Percentiles rank a stretch among this genome's conserved stretches.
These are phyloP conservation scores for Brachionichthys hirsutus DNA, from an alignment of 2,113 vertebrate genomes.

Conservation along the genomic window DNA sequence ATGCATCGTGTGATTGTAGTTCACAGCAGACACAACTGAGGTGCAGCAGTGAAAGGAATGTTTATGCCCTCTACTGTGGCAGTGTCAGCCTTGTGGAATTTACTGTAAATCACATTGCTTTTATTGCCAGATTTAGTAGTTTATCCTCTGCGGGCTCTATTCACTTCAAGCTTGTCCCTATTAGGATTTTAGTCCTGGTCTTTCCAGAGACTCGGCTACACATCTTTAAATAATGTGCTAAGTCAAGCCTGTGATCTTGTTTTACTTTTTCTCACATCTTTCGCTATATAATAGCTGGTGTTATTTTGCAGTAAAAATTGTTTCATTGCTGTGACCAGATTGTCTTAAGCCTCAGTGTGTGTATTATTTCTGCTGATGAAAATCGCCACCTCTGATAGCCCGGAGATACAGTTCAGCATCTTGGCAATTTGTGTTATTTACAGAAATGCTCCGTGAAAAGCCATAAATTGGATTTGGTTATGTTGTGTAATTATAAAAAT, in stretches of 20 bases:
- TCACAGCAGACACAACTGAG: constrained; percentile 93
- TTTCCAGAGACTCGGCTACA: constrained; percentile 95
- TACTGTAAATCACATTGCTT: constrained; percentile 99
- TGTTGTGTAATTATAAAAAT: constrained; percentile 34
- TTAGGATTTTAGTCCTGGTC: constrained; percentile 97
- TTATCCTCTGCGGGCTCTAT: constrained; percentile 99
- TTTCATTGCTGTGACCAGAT: constrained; percentile 84
- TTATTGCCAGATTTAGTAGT: constrained; percentile 99
- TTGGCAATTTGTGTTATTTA: constrained; percentile 43
- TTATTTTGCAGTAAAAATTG: constrained; percentile 85
- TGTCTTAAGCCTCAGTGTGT: constrained; percentile 84
- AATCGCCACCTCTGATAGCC: constrained; percentile 31
- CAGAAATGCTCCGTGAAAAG: constrained; percentile 37
- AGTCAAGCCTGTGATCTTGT: constrained; percentile 95
- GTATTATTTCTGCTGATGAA: constrained; percentile 31
- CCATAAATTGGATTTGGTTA: constrained; percentile 40
- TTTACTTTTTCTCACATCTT: constrained; percentile 76
- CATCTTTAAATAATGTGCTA: constrained; percentile 93
- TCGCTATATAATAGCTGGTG: constrained; percentile 18
- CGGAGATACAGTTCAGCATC: constrained; percentile 31
- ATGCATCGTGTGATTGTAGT: constrained; percentile 95
- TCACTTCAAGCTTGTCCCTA: constrained; percentile 99
- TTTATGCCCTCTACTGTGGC: constrained; percentile 99
- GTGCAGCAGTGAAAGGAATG: constrained; percentile 94
- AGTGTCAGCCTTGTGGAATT: constrained; percentile 99